phyloP scores from a whole-genome alignment of 2,113 vertebrate species.

The Polypterus senegalus region DNA sequence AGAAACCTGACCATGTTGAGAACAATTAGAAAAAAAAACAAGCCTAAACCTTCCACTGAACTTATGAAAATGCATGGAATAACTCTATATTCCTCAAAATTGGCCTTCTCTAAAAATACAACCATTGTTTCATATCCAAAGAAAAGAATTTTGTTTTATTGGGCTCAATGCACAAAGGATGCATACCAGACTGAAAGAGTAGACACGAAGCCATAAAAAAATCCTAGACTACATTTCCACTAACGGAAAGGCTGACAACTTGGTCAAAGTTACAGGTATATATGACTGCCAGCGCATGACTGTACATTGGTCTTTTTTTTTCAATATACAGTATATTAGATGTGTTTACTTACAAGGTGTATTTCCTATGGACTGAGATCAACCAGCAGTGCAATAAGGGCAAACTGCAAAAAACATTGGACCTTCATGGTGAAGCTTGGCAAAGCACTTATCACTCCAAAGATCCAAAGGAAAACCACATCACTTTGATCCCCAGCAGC shows the following conservation, averaged over 20 bases:
- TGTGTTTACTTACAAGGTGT: background rate
- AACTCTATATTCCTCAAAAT: background rate
- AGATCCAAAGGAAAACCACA: background rate
- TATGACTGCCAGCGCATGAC: background rate
- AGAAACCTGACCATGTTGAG: background rate
- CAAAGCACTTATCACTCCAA: too few species aligned
- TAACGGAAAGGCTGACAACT: too few species aligned
- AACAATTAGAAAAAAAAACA: background rate
- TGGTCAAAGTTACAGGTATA: too few species aligned
- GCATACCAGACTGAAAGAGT: too few species aligned
- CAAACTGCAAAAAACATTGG: background rate
- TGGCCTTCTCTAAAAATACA: background rate
- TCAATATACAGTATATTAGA: background rate
- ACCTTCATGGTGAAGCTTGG: too few species aligned
- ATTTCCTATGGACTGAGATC: background rate
- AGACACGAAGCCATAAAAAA: background rate
- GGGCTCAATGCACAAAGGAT: conserved; percentile 1
- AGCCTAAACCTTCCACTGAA: background rate
- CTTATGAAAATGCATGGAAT: background rate
- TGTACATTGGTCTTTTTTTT: conserved; percentile 2
- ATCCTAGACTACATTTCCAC: background rate
- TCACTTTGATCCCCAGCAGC: background rate
- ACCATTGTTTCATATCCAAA: background rate
- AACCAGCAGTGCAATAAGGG: background rate
- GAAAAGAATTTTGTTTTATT: conserved; percentile 4